Evolutionary conservation across 1,140 invertebrate genomes (phyloP), one percentile per base, ranked within the genome.

Genomic region (Geopemphigus sp.): DNA sequence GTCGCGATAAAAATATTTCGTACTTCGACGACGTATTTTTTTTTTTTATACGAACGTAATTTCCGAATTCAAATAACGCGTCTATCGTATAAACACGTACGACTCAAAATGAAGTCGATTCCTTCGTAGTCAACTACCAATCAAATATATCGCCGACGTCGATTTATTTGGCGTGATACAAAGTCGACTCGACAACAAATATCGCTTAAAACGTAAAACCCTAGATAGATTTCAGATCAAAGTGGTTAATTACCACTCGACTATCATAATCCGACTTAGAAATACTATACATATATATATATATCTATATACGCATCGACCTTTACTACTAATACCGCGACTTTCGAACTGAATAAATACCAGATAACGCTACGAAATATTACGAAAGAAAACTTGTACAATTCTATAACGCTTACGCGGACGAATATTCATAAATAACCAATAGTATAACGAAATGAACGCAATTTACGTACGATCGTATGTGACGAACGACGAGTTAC

Each of bases 191-290:
- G 26, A 53, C 3, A 4, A 26, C 14, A 50, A 11, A 50, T 50
- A 50, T 1, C 11, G 3, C 8, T 26, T 29, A 54, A 17, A 72
- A 72, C 29, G 11, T n/a, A 53, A 4, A 72, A 32, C 17, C 1
- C 22, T 72, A 45, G 29, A 54, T 54, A 10, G 17, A 54, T 70
- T 53, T 54, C 24, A 72, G 24, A 24, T 72, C 17, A 72, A 72
- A 17, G n/a, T 54, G 17, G 47, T 72, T 72, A 47, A 54, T 72
- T 5, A 11, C 11, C 11, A 29, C 53, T 54, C 26, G 2, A 26
- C 24, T 53, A 53, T 11, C 24, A 54, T 32, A 32, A 72, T 53
- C 50, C 26, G 17, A 72, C 24, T 54, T 72, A 29, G 17, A 72
- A 0, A 54, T 32, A 29, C n/a, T n/a, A n/a, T n/a, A n/a, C n/a